Conservation (phyloP, 2,113 vertebrate genomes). For the Pycnonotus jocosus region DNA sequence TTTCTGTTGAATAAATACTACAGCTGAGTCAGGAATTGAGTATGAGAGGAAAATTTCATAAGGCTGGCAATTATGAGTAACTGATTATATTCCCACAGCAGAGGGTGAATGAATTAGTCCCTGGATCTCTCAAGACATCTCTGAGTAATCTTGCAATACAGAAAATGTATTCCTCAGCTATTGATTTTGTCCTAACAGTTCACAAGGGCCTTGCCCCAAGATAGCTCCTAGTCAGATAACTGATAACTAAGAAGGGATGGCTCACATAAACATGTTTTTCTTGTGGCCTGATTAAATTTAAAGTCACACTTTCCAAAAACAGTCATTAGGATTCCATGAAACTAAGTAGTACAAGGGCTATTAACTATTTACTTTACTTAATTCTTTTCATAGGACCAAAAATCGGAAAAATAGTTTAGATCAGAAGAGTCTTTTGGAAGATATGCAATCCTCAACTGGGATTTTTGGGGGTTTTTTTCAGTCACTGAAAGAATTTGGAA, state of each 20-base stretch:
- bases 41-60: neutral
- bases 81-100: neutral
- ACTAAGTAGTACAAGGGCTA: neutral
- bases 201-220: neutral
- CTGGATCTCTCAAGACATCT: neutral
- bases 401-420: neutral
- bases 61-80: neutral
- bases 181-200: neutral
- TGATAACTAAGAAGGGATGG: neutral
- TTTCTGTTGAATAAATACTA: neutral
- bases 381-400: neutral
- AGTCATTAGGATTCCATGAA: neutral
- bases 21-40: conserved; percentile 1
- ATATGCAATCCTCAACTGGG: neutral
- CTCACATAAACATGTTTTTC: neutral
- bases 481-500: neutral
- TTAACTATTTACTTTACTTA: neutral
- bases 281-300: neutral
- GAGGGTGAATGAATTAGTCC: neutral
- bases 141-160: neutral
- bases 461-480: fast-evolving
- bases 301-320: neutral
- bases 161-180: neutral
- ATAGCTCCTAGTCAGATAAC: neutral
- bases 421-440: neutral